phyloP scores from a whole-genome alignment of 2,797 vertebrate genomes.

The Phoxinus dragarum region DNA sequence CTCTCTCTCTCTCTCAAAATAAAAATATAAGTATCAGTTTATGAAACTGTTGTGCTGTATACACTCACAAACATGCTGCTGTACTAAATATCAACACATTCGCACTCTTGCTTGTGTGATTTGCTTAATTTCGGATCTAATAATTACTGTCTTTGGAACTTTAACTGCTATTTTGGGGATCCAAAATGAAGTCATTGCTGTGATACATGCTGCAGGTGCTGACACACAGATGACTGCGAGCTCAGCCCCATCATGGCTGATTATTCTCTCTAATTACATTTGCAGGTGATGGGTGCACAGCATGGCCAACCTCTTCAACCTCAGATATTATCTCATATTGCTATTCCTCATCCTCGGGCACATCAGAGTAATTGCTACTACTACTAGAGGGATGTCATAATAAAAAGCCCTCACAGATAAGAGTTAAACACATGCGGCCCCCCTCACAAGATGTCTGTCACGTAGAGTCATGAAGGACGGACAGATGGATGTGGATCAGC shows the following conservation, averaged over 20 bases:
- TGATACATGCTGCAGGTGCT: neutral
- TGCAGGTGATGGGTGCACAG: conserved; percentile 48
- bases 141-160: conserved; percentile 5
- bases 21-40: no score
- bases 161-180: neutral
- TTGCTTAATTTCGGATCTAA: neutral
- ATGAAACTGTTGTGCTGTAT: no score
- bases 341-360: conserved; percentile 47
- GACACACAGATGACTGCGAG: conserved; percentile 11
- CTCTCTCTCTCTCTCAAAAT: no score
- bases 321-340: conserved; percentile 48
- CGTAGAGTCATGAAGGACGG: conserved; percentile 23
- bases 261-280: conserved; percentile 53
- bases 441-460: conserved; percentile 18
- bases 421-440: conserved; percentile 16
- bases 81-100: neutral
- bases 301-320: conserved; percentile 26
- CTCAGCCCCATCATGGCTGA: conserved; percentile 38
- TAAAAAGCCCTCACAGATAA: conserved; percentile 51
- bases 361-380: conserved; percentile 51
- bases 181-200: neutral
- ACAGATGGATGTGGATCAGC: conserved; percentile 36
- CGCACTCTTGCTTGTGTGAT: neutral
- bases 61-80: neutral
- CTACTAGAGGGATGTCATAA: neutral